These are phyloP conservation scores for Trachelus troglodyta DNA, from an alignment of 2,888 invertebrate genomes.

Conservation along the genomic window DNA sequence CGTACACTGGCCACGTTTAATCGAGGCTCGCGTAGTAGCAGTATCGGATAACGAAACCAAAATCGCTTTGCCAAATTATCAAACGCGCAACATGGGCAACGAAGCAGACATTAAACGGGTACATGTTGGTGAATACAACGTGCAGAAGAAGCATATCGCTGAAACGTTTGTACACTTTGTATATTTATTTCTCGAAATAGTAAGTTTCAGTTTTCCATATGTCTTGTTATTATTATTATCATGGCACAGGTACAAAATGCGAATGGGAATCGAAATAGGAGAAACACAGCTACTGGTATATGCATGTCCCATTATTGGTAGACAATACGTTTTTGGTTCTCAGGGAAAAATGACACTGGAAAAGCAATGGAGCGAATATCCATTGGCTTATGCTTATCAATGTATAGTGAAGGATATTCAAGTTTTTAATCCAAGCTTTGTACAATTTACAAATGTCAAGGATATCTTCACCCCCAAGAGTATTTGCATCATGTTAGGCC, in stretches of 20 bases:
- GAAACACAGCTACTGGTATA: slow-evolving; percentile 76
- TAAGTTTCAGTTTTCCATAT: neutral
- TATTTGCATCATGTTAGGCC: slow-evolving; percentile 80
- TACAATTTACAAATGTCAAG: slow-evolving; percentile 66
- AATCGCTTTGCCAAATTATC: slow-evolving; percentile 14
- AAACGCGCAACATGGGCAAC: slow-evolving; percentile 33
- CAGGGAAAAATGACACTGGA: slow-evolving; percentile 76
- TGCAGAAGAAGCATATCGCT: slow-evolving; percentile 47
- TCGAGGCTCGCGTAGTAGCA: slow-evolving; percentile 80
- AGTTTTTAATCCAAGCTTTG: slow-evolving; percentile 64
- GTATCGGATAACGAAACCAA: slow-evolving; percentile 70
- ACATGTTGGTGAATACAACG: neutral
- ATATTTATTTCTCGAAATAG: slow-evolving; percentile 3
- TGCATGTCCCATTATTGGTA: slow-evolving; percentile 79
- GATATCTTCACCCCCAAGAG: slow-evolving; percentile 78
- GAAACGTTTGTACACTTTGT: slow-evolving; percentile 69
- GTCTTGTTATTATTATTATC: slow-evolving; percentile 11
- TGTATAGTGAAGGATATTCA: slow-evolving; percentile 71
- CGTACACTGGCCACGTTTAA: slow-evolving; percentile 93
- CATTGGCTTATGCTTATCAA: slow-evolving; percentile 78
- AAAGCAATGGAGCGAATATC: slow-evolving; percentile 77
- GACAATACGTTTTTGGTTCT: slow-evolving; percentile 71
- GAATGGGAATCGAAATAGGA: slow-evolving; percentile 84
- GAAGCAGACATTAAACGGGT: slow-evolving; percentile 20
- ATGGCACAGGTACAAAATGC: slow-evolving; percentile 72